phyloP scores from a whole-genome alignment of 2,888 invertebrate species.

The Dryocosmus kuriphilus region DNA sequence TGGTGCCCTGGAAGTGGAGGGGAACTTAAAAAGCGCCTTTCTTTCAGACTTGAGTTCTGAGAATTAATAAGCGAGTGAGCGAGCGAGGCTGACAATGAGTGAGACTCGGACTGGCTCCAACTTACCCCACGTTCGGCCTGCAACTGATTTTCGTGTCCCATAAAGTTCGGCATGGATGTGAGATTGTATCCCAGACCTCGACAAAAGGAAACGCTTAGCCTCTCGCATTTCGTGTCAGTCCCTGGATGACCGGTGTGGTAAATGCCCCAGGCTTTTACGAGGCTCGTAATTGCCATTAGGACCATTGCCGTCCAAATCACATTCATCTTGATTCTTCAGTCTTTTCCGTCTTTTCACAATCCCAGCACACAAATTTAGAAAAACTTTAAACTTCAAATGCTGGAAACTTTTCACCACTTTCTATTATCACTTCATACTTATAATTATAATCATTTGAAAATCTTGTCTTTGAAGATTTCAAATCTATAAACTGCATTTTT shows the following conservation, averaged over 20 bases:
- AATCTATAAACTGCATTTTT: neutral
- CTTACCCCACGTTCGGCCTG: constrained; percentile 89
- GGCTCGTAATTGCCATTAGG: constrained; percentile 52
- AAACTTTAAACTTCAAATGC: too few relatives aligned
- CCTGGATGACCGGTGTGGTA: constrained; percentile 78
- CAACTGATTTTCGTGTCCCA: constrained; percentile 89
- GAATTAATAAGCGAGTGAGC: constrained; percentile 40
- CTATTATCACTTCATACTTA: neutral
- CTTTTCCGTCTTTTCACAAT: neutral
- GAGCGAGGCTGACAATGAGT: too few relatives aligned
- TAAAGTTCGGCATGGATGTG: constrained; percentile 92
- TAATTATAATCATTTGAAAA: neutral
- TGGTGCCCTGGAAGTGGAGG: neutral
- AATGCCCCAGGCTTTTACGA: constrained; percentile 70
- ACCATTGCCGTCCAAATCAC: constrained; percentile 71
- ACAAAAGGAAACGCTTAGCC: constrained; percentile 88
- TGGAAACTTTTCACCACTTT: neutral
- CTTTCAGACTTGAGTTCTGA: constrained; percentile 37
- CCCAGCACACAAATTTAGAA: neutral
- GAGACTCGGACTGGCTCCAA: too few relatives aligned
- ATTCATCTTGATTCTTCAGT: constrained; percentile 43
- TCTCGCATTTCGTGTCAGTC: constrained; percentile 83
- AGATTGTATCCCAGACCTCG: constrained; percentile 91
- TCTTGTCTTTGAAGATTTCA: neutral
- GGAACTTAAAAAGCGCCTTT: constrained; percentile 36